Evolutionary conservation across 2,888 invertebrate species (phyloP), one percentile per base, ranked within the genome.

Genomic region (Eupithecia subumbrata): DNA sequence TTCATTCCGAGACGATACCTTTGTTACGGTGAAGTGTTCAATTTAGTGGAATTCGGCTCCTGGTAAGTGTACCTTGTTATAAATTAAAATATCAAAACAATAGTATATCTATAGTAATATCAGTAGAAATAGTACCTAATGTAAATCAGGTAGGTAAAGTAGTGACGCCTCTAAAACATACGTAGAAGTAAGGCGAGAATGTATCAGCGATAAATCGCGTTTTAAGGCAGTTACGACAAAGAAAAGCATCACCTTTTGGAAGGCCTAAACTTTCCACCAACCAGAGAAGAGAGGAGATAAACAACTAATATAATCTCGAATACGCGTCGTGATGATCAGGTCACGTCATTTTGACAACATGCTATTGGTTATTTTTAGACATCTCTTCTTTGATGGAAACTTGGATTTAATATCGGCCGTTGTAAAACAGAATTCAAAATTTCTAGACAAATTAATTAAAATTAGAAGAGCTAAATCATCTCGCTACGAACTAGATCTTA

Each of bases 401-500:
- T 12, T 14, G 22, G 25, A 25, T 25, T 12, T 25, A 37, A 60
- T 60, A 60, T 25, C 60, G 60, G 25, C 25, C 25, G 22, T 60
- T 60, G 60, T 60, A 14, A 25, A 60, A 25, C 14, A n/a, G n/a
- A 30, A 67, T 43, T 11, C 52, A 40, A 68, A 43, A 68, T 22
- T 37, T 37, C 30, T 30, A 64, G 18, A 14, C 12, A 45, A n/a
- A 37, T 37, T 30, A 34, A 40, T n/a, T n/a, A 68, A 25, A 4
- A 12, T 0, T 68, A 25, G 7, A 68, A 14, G 43, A 40, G 67
- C 67, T 5, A 5, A 43, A 22, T 22, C 43, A 68, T n/a, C 16
- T 68, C 8, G 25, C 22, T 40, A 25, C 12, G 14, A 67, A 37
- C 16, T 82, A 82, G 77, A 82, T 80, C 83, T 80, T 83, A 82